Conservation (phyloP, 2,888 invertebrate genomes). For the Netelia melanura region DNA sequence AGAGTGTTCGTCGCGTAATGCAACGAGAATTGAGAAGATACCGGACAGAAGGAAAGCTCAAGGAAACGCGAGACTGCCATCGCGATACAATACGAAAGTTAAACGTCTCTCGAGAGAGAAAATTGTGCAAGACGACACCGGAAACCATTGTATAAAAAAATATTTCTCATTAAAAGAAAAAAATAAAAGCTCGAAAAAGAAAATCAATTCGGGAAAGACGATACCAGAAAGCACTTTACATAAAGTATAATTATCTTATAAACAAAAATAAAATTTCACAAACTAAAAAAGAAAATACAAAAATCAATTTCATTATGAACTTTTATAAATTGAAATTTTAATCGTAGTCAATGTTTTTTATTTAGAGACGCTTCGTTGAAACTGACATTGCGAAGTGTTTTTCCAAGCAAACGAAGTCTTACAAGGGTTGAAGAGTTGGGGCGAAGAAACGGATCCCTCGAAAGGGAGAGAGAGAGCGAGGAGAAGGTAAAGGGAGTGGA, state of each 20-base stretch:
- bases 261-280: background rate
- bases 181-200: too few relatives aligned
- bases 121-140: too few relatives aligned
- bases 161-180: too few relatives aligned
- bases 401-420: slow-evolving; percentile 77
- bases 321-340: background rate
- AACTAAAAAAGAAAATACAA: background rate
- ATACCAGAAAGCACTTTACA: too few relatives aligned
- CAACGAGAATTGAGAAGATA: slow-evolving; percentile 2
- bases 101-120: background rate
- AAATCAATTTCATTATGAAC: background rate
- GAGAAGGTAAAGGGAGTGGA: slow-evolving; percentile 34
- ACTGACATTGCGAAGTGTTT: slow-evolving; percentile 68
- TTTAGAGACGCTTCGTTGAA: background rate
- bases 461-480: slow-evolving; percentile 29
- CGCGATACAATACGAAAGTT: slow-evolving; percentile 15
- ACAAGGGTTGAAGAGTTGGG: slow-evolving; percentile 74
- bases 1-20: slow-evolving; percentile 39
- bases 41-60: background rate
- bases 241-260: background rate
- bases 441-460: slow-evolving; percentile 35
- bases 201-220: too few relatives aligned
- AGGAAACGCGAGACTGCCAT: slow-evolving; percentile 22
- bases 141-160: too few relatives aligned
- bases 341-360: background rate